Evolutionary conservation across 2,888 invertebrate genomes (phyloP).

Genomic region (Eupithecia inturbata): DNA sequence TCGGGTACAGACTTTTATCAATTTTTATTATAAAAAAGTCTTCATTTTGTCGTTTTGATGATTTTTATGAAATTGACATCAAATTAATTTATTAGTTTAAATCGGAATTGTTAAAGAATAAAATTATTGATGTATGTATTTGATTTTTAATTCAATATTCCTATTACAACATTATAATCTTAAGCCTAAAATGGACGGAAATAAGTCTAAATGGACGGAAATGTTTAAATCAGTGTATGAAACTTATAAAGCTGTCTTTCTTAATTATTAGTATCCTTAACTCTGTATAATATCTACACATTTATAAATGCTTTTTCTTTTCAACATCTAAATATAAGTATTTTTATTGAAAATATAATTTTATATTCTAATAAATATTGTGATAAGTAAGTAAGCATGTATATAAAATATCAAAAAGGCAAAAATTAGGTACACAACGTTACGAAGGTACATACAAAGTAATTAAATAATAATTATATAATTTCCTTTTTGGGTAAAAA

Average conservation of each 20-base stretch:
- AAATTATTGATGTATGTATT: not conserved
- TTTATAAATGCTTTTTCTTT: not conserved
- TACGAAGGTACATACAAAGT: too few species aligned
- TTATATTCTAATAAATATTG: not conserved
- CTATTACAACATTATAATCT: not conserved
- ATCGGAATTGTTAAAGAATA: not conserved
- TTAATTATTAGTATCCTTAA: not conserved
- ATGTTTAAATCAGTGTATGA: not conserved
- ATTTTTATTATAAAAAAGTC: too few species aligned
- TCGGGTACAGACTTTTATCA: too few species aligned
- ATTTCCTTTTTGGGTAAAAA: too few species aligned
- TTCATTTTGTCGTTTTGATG: too few species aligned
- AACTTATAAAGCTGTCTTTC: not conserved
- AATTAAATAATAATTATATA: too few species aligned
- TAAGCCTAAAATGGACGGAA: slow-evolving; percentile 8
- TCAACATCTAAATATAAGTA: not conserved
- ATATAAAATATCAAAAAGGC: slow-evolving; percentile 5
- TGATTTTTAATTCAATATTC: slow-evolving; percentile 3
- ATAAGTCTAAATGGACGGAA: slow-evolving; percentile 2
- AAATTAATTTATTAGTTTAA: not conserved
- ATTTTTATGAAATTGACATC: not conserved
- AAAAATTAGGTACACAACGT: not conserved
- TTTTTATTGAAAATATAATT: not conserved
- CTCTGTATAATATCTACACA: not conserved
- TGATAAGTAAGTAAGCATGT: too few species aligned